phyloP scores from a whole-genome alignment of 2,113 vertebrate genomes.

The Panthera uncia region DNA sequence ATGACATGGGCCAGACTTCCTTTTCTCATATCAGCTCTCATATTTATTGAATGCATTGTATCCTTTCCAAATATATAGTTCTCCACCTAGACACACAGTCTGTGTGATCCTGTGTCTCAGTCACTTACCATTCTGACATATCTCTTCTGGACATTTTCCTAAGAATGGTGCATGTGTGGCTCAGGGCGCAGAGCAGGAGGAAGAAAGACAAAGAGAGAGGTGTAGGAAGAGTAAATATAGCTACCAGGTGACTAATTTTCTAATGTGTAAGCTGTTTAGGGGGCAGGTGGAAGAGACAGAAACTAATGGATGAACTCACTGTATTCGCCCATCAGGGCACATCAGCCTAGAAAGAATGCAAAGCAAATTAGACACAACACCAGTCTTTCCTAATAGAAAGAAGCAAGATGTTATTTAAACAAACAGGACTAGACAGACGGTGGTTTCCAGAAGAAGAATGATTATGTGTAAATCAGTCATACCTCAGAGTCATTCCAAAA shows the following conservation, averaged over 20 bases:
- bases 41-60: neutral
- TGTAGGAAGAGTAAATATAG: neutral
- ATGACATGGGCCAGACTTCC: neutral
- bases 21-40: neutral
- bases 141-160: neutral
- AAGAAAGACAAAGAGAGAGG: neutral
- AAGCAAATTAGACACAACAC: neutral
- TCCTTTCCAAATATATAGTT: neutral
- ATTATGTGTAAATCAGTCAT: neutral
- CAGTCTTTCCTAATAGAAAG: neutral
- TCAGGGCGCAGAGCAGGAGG: accelerated
- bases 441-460: neutral
- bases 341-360: neutral
- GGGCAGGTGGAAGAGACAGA: neutral
- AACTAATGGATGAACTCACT: neutral
- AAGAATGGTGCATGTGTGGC: neutral
- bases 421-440: neutral
- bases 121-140: neutral
- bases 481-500: neutral
- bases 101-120: neutral
- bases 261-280: neutral
- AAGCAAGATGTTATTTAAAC: neutral
- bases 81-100: neutral
- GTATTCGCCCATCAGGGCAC: neutral
- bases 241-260: neutral